These are phyloP conservation scores for Drosophila birchii DNA, from an alignment of 2,888 invertebrate species.

Conservation along the genomic window DNA sequence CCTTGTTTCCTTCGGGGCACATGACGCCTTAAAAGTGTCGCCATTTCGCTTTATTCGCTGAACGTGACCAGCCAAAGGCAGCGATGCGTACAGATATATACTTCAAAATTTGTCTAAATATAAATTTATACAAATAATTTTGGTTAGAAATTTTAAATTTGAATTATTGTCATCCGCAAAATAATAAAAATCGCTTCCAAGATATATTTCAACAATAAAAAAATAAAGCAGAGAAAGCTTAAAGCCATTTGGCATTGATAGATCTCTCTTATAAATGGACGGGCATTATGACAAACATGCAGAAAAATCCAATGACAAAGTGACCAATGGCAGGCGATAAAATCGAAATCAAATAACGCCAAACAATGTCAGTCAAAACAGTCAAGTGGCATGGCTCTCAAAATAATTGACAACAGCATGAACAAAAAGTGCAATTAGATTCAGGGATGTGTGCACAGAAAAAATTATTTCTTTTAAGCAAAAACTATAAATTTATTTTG, in stretches of 20 bases:
- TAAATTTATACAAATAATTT: constrained; percentile 14
- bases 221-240: constrained; percentile 1
- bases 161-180: constrained; percentile 1
- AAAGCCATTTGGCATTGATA: constrained; percentile 61
- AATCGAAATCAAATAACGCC: constrained; percentile 62
- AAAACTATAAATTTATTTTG: not conserved
- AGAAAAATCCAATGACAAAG: constrained; percentile 48
- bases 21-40: constrained; percentile 68
- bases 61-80: constrained; percentile 58
- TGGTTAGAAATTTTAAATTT: constrained; percentile 3
- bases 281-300: constrained; percentile 60
- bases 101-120: constrained; percentile 22
- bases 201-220: not conserved
- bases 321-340: constrained; percentile 51
- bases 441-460: not conserved
- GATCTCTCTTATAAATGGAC: constrained; percentile 66
- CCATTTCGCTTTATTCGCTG: constrained; percentile 59
- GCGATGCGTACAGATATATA: constrained; percentile 6
- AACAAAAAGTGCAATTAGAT: constrained; percentile 60
- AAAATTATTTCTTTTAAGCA: not conserved
- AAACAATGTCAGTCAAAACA: constrained; percentile 57
- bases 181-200: constrained; percentile 15
- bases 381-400: constrained; percentile 7
- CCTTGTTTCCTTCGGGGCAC: constrained; percentile 25
- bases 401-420: constrained; percentile 63